These are phyloP conservation scores for Phasianus colchicus DNA, from an alignment of 2,113 vertebrate species.

Conservation along the genomic window DNA sequence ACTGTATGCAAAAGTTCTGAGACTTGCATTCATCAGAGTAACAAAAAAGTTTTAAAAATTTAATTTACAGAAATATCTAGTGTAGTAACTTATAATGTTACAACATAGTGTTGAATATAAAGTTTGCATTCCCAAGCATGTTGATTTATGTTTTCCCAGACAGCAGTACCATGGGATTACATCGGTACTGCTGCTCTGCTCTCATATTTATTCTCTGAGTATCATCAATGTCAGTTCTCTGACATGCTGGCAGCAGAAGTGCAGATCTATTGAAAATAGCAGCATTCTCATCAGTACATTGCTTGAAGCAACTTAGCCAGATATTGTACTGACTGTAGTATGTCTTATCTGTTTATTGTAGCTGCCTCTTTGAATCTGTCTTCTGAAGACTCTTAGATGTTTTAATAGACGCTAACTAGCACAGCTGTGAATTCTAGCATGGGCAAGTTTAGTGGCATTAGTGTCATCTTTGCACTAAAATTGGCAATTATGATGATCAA, in stretches of 20 bases:
- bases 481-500: conserved; percentile 38
- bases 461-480: conserved; percentile 34
- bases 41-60: background rate
- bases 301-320: conserved; percentile 9
- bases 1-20: background rate
- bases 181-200: background rate
- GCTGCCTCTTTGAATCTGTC: conserved; percentile 32
- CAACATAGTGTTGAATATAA: background rate
- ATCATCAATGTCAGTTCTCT: background rate
- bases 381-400: conserved; percentile 11
- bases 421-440: background rate
- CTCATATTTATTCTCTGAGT: background rate
- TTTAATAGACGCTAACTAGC: background rate
- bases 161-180: background rate
- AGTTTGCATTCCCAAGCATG: background rate
- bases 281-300: background rate
- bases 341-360: conserved; percentile 29
- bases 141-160: background rate
- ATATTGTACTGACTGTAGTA: background rate
- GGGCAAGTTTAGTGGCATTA: background rate
- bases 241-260: background rate
- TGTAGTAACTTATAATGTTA: background rate
- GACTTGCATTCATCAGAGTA: background rate
- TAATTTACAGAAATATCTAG: background rate
- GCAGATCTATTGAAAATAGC: background rate